These are phyloP conservation scores for Rissa tridactyla DNA, from an alignment of 2,113 vertebrate species.

Conservation along the genomic window DNA sequence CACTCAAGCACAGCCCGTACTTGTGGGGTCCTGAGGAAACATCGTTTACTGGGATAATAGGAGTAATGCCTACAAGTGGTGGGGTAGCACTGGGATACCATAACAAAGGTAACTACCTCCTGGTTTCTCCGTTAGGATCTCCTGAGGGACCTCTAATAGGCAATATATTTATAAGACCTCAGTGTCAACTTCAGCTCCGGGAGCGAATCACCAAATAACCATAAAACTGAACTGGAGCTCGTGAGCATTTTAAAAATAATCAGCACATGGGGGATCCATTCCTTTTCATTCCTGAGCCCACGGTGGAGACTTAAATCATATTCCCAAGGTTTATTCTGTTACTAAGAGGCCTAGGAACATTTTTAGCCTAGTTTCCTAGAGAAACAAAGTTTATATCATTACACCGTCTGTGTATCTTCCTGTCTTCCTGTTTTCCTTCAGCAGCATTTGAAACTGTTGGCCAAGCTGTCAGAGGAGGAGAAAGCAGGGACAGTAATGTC, in stretches of 20 bases:
- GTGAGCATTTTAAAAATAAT: conserved; percentile 16
- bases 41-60: neutral
- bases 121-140: neutral
- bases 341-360: neutral
- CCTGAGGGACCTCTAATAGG: neutral
- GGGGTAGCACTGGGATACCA: neutral
- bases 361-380: neutral
- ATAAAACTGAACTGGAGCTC: neutral
- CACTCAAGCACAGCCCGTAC: neutral
- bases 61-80: neutral
- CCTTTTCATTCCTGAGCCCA: neutral
- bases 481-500: neutral
- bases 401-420: neutral
- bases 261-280: neutral
- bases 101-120: neutral
- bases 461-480: neutral
- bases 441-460: neutral
- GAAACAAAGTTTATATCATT: neutral
- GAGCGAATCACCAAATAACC: neutral
- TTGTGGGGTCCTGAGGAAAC: neutral
- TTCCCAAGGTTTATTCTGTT: neutral
- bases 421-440: conserved; percentile 20
- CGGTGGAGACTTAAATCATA: neutral
- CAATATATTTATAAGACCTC: neutral
- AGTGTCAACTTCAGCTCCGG: neutral